A percentile compares a stretch with the other conserved stretches of the same genome.
Evolutionary conservation across 1,140 invertebrate species (phyloP).

Genomic region (Metopolophium dirhodum): DNA sequence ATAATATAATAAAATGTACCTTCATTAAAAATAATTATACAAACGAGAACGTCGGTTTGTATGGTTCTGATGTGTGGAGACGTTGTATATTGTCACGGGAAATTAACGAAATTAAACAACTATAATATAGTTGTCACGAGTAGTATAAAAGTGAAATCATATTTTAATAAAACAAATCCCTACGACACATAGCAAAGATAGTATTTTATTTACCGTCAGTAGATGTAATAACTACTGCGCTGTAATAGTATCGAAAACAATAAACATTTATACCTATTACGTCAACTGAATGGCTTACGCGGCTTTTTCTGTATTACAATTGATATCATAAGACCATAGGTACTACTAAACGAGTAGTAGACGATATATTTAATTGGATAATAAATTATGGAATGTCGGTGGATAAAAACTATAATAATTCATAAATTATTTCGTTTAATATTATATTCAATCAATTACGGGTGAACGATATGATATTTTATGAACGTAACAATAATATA

Average conservation of each 20-base stretch:
- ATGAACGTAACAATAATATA: too few species aligned
- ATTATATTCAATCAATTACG: background rate
- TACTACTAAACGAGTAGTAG: background rate
- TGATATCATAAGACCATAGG: background rate
- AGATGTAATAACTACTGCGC: background rate
- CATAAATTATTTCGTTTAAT: background rate
- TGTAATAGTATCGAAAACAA: background rate
- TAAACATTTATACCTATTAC: background rate
- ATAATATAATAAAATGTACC: background rate
- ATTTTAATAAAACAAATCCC: background rate
- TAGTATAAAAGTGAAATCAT: too few species aligned
- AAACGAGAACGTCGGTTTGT: background rate
- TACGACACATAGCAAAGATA: background rate
- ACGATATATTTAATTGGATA: background rate
- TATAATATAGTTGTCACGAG: too few species aligned
- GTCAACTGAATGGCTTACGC: background rate
- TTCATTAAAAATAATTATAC: background rate
- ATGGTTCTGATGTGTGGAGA: background rate
- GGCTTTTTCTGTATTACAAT: background rate
- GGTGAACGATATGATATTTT: background rate
- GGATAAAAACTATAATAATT: background rate
- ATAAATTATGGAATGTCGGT: background rate
- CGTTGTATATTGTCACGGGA: background rate
- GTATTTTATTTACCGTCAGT: background rate
- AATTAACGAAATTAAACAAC: background rate